Evolutionary conservation across 2,113 vertebrate species (phyloP).

Genomic region (Phocoena phocoena): DNA sequence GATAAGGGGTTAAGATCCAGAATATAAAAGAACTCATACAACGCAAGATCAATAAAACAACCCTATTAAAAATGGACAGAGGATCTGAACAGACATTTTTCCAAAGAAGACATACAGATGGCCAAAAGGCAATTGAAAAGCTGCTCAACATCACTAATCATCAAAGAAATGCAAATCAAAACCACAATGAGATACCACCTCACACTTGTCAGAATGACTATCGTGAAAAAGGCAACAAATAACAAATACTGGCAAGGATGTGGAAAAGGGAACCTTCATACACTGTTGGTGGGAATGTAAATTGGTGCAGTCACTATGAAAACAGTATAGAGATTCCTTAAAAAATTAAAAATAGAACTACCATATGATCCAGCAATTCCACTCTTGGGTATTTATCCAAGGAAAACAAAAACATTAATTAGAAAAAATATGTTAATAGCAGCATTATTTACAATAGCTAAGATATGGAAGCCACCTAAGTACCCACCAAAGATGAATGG

Average conservation of each 20-base stretch:
- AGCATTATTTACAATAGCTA: not conserved
- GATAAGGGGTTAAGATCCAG: not conserved
- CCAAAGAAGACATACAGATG: not conserved
- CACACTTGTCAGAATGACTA: not conserved
- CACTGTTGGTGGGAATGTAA: not conserved
- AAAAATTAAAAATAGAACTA: not conserved
- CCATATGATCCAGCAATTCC: not conserved
- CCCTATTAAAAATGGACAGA: not conserved
- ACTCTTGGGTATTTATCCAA: not conserved
- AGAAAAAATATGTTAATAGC: not conserved
- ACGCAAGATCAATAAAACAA: not conserved
- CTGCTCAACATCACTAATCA: not conserved
- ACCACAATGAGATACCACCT: not conserved
- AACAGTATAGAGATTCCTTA: not conserved
- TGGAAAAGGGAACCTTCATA: not conserved
- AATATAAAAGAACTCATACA: not conserved
- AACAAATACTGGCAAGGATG: not conserved
- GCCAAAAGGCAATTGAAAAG: not conserved
- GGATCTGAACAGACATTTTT: not conserved
- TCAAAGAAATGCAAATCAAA: not conserved
- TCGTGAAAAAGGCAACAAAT: not conserved
- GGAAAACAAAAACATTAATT: no score
- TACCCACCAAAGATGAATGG: not conserved
- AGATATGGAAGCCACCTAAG: not conserved
- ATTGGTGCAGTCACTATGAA: not conserved